Percentiles rank a stretch among this genome's conserved stretches.
Conservation (phyloP, 2,888 invertebrate species). For the Macropis europaea region DNA sequence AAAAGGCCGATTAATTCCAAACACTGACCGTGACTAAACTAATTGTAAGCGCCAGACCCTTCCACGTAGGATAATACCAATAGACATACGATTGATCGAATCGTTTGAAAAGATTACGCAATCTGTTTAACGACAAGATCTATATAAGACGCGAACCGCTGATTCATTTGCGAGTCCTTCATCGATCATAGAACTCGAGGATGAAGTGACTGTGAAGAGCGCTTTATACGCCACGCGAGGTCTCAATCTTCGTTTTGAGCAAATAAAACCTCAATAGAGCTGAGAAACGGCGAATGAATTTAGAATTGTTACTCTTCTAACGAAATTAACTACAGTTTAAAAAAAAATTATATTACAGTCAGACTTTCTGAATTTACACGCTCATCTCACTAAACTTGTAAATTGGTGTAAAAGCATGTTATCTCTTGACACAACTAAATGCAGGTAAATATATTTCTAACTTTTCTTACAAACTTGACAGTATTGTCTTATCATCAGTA, state of each 20-base stretch:
- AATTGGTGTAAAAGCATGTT: too few species aligned
- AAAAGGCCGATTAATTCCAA: not conserved
- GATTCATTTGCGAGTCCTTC: conserved; percentile 33
- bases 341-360: too few species aligned
- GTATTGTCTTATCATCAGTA: too few species aligned
- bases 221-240: conserved; percentile 3
- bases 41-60: not conserved
- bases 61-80: not conserved
- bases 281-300: not conserved
- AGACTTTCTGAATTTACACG: too few species aligned
- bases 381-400: too few species aligned
- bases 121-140: conserved; percentile 3
- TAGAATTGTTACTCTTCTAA: too few species aligned
- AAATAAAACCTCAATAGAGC: not conserved
- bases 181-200: conserved; percentile 5
- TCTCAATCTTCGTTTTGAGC: conserved; percentile 10
- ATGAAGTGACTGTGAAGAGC: not conserved
- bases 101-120: not conserved
- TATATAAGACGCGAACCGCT: conserved; percentile 5
- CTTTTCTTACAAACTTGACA: too few species aligned
- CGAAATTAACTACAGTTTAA: too few species aligned
- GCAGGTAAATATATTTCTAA: too few species aligned
- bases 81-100: not conserved
- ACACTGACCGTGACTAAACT: conserved; percentile 5
- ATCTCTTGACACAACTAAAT: too few species aligned